These are phyloP conservation scores for Torymus auratus DNA, from an alignment of 2,888 invertebrate species.

Conservation along the genomic window DNA sequence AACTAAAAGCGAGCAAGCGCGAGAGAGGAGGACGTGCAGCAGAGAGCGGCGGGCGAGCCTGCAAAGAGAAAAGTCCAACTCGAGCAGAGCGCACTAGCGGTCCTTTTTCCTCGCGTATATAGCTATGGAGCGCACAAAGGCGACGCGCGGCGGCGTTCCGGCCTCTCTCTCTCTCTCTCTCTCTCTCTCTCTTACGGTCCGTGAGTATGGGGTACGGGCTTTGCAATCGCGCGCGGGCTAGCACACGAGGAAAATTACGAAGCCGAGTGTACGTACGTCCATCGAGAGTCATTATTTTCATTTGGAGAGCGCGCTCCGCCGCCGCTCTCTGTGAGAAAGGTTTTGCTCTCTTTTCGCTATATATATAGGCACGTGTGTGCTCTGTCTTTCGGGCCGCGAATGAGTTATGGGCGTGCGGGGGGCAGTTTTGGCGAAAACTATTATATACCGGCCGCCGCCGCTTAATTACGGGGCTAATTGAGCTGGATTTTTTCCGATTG, in stretches of 20 bases:
- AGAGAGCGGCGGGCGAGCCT: background rate
- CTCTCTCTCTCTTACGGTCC: slow-evolving; percentile 38
- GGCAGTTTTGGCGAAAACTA: slow-evolving; percentile 56
- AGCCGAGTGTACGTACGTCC: slow-evolving; percentile 32
- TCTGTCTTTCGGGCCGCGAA: slow-evolving; percentile 12
- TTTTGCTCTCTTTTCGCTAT: slow-evolving; percentile 22
- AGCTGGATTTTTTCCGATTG: slow-evolving; percentile 42
- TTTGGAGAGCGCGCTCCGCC: slow-evolving; percentile 40
- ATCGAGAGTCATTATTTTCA: slow-evolving; percentile 57
- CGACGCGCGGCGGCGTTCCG: slow-evolving; percentile 43
- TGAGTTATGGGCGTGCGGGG: slow-evolving; percentile 47
- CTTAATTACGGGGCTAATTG: slow-evolving; percentile 56
- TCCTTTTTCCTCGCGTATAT: slow-evolving; percentile 27
- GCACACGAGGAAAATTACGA: slow-evolving; percentile 38
- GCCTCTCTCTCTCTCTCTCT: slow-evolving; percentile 27
- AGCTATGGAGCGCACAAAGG: slow-evolving; percentile 37
- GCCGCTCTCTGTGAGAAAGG: background rate
- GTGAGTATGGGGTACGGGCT: slow-evolving; percentile 47
- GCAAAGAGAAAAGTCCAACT: slow-evolving; percentile 47
- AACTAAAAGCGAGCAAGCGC: slow-evolving; percentile 63
- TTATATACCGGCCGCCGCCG: slow-evolving; percentile 14
- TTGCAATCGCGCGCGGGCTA: slow-evolving; percentile 33
- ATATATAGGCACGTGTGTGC: background rate
- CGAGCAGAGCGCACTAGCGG: slow-evolving; percentile 25
- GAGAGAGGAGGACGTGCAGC: slow-evolving; percentile 23